Conservation (phyloP, 2,888 invertebrate species). For the Mallateleia sp. region DNA sequence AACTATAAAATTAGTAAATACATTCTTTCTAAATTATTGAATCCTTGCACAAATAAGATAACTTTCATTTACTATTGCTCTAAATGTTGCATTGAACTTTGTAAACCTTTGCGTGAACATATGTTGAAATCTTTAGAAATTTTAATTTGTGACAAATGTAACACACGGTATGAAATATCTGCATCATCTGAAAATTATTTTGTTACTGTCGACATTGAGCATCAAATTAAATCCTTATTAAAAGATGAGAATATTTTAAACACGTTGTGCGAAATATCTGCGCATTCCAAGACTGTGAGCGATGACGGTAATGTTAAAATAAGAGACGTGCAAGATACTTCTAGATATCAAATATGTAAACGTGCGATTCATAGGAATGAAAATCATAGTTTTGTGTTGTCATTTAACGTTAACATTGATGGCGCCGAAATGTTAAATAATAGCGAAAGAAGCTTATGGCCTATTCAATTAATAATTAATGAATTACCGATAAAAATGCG, state of each 20-base stretch:
- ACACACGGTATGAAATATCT: not conserved
- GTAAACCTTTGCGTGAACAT: too few species aligned
- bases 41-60: not conserved
- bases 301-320: not conserved
- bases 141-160: not conserved
- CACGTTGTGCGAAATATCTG: not conserved
- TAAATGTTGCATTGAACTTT: not conserved
- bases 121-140: not conserved
- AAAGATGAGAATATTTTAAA: not conserved
- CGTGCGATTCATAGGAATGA: not conserved
- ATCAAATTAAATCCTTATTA: not conserved
- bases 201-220: not conserved
- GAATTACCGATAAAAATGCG: slow-evolving; percentile 14
- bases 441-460: slow-evolving; percentile 13
- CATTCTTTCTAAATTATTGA: not conserved
- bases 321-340: not conserved
- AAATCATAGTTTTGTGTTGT: not conserved
- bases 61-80: not conserved
- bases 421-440: slow-evolving; percentile 7
- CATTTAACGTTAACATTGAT: slow-evolving; percentile 16
- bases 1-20: not conserved
- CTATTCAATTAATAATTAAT: slow-evolving; percentile 11
- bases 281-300: not conserved
- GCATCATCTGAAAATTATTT: not conserved
- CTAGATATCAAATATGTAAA: not conserved